These are phyloP conservation scores for Trachelus iudaicus DNA, from an alignment of 2,888 invertebrate genomes.

Conservation along the genomic window DNA sequence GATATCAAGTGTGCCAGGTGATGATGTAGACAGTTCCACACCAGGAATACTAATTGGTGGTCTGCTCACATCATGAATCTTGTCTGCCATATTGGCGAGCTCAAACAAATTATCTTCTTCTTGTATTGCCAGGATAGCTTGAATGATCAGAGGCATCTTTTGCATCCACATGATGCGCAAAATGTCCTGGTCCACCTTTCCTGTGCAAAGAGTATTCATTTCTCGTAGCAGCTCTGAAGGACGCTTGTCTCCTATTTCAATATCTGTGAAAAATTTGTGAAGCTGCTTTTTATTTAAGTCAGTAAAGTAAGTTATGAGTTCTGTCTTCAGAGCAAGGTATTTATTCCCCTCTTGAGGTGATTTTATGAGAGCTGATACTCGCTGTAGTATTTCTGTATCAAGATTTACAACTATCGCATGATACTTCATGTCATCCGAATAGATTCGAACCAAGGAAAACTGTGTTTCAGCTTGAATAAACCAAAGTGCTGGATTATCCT, in stretches of 20 bases:
- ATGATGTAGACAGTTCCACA: background rate
- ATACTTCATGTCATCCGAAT: conserved; percentile 17
- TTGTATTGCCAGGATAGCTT: background rate
- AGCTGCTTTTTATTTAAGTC: conserved; percentile 20
- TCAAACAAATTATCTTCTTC: background rate
- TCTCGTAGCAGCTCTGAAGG: conserved; percentile 26
- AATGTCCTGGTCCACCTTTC: conserved; percentile 14
- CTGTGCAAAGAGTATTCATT: conserved; percentile 18
- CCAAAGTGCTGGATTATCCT: conserved; percentile 21
- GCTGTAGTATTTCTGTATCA: conserved; percentile 19
- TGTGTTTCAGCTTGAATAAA: conserved; percentile 27
- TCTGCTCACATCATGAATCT: background rate
- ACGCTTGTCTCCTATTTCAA: conserved; percentile 26
- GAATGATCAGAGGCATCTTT: conserved; percentile 12
- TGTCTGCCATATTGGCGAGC: conserved; percentile 15
- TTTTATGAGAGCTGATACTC: conserved; percentile 18
- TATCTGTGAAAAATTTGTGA: conserved; percentile 16
- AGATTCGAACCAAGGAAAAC: conserved; percentile 16
- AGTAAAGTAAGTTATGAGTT: conserved; percentile 15
- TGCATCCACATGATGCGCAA: conserved; percentile 22
- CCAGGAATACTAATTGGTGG: background rate
- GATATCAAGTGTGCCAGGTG: background rate
- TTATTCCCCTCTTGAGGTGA: conserved; percentile 17
- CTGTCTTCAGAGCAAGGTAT: conserved; percentile 21
- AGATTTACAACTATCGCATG: conserved; percentile 17